Percentiles rank a stretch among this genome's conserved stretches.
Conservation (phyloP, 2,797 vertebrate species). For the Euphonia xanthogaster region DNA sequence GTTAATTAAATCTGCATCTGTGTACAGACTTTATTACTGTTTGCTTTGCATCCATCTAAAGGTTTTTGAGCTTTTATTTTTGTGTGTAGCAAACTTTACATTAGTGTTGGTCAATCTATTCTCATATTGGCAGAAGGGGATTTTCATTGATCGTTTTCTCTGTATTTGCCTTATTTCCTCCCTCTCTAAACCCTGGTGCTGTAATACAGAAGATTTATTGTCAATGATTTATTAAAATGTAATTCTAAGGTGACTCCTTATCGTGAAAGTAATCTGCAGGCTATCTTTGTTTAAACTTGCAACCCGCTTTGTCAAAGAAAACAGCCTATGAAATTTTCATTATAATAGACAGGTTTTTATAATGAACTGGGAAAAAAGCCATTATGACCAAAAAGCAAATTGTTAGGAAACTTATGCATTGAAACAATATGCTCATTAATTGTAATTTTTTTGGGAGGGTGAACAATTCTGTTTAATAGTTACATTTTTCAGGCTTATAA, state of each 20-base stretch:
- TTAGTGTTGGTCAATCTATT: constrained; percentile 71
- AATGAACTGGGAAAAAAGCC: constrained; percentile 77
- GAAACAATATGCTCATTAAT: constrained; percentile 80
- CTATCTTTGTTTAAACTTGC: constrained; percentile 81
- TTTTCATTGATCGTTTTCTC: constrained; percentile 80
- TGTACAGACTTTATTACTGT: constrained; percentile 68
- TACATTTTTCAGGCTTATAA: constrained; percentile 78
- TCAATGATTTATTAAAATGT: constrained; percentile 84
- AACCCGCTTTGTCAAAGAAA: constrained; percentile 79
- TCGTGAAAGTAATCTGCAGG: constrained; percentile 79
- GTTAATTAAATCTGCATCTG: constrained; percentile 73
- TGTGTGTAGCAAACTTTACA: constrained; percentile 66
- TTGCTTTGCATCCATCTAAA: constrained; percentile 68
- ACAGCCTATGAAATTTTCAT: constrained; percentile 81
- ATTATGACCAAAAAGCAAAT: constrained; percentile 78
- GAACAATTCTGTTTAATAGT: constrained; percentile 78
- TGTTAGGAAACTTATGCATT: constrained; percentile 73
- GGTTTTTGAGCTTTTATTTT: constrained; percentile 56
- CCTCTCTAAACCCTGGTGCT: constrained; percentile 68
- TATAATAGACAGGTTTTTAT: constrained; percentile 79
- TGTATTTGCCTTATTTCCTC: constrained; percentile 74
- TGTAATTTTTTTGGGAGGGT: constrained; percentile 69
- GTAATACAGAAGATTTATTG: constrained; percentile 81
- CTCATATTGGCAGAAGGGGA: constrained; percentile 76
- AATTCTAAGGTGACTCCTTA: constrained; percentile 80